Conservation (phyloP, 1,140 invertebrate genomes). For the Heliothis subflexa region DNA sequence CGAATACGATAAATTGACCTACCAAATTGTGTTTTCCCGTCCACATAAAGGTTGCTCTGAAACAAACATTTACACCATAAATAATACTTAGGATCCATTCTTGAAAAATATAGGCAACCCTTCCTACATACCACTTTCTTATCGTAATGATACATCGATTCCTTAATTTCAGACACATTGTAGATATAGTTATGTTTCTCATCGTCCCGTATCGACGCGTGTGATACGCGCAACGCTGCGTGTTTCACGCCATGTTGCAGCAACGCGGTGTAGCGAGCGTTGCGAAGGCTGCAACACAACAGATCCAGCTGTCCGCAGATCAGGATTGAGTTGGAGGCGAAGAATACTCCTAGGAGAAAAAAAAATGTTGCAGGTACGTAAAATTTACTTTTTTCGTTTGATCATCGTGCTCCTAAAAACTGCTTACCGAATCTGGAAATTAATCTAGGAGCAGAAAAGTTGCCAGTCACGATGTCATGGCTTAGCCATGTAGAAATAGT, state of each 20-base stretch:
- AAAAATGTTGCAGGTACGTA: background rate
- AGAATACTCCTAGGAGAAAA: slow-evolving; percentile 69
- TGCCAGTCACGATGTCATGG: too few species aligned
- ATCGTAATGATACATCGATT: slow-evolving; percentile 68
- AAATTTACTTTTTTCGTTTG: too few species aligned
- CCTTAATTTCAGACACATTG: slow-evolving; percentile 59
- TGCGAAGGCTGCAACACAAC: slow-evolving; percentile 72
- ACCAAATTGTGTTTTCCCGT: slow-evolving; percentile 50
- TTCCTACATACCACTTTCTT: slow-evolving; percentile 53
- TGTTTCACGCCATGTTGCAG: slow-evolving; percentile 62
- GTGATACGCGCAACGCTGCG: slow-evolving; percentile 38
- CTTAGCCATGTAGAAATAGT: too few species aligned
- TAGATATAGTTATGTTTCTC: slow-evolving; percentile 71
- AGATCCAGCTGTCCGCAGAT: slow-evolving; percentile 78
- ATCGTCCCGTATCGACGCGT: slow-evolving; percentile 58
- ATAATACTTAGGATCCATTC: too few species aligned
- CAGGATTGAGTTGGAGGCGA: slow-evolving; percentile 71
- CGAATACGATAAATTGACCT: slow-evolving; percentile 2
- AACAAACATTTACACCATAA: too few species aligned
- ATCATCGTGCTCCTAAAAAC: too few species aligned
- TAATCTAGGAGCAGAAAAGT: too few species aligned
- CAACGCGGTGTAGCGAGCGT: slow-evolving; percentile 71
- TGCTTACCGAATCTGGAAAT: too few species aligned
- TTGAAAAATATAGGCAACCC: background rate
- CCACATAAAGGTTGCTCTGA: slow-evolving; percentile 30